These are phyloP conservation scores for Phrynosoma platyrhinos DNA, from an alignment of 2,113 vertebrate species.

Conservation along the genomic window DNA sequence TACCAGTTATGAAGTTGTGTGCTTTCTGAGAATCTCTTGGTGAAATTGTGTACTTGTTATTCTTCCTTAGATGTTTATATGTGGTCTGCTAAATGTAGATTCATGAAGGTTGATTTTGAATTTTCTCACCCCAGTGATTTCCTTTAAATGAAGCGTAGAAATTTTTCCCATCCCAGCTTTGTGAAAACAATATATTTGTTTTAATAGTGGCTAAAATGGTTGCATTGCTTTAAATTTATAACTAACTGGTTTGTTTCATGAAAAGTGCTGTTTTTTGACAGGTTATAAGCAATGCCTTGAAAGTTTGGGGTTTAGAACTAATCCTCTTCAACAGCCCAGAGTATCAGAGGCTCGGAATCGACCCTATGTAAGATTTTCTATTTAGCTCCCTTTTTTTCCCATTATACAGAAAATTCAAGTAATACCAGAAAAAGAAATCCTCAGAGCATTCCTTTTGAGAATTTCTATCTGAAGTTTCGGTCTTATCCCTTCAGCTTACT, in stretches of 20 bases:
- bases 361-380: slow-evolving; percentile 89
- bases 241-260: slow-evolving; percentile 57
- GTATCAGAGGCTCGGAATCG: slow-evolving; percentile 93
- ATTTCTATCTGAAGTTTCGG: slow-evolving; percentile 36
- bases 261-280: slow-evolving; percentile 75
- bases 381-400: slow-evolving; percentile 55
- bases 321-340: slow-evolving; percentile 98
- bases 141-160: slow-evolving; percentile 1
- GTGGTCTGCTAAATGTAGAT: slow-evolving; percentile 33
- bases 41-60: slow-evolving; percentile 44
- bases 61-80: slow-evolving; percentile 6
- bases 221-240: slow-evolving; percentile 56
- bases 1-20: slow-evolving; percentile 25
- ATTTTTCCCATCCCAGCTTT: slow-evolving; percentile 26
- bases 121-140: slow-evolving; percentile 30
- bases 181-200: slow-evolving; percentile 39
- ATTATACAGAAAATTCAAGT: slow-evolving; percentile 47
- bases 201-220: slow-evolving; percentile 37
- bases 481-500: slow-evolving; percentile 35
- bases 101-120: slow-evolving; percentile 30
- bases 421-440: slow-evolving; percentile 14
- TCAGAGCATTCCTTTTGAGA: slow-evolving; percentile 40
- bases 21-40: slow-evolving; percentile 12
- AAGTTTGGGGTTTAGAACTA: slow-evolving; percentile 98
- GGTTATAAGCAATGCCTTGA: slow-evolving; percentile 98